phyloP scores from a whole-genome alignment of 2,113 vertebrate genomes.

The Zapus hudsonius region DNA sequence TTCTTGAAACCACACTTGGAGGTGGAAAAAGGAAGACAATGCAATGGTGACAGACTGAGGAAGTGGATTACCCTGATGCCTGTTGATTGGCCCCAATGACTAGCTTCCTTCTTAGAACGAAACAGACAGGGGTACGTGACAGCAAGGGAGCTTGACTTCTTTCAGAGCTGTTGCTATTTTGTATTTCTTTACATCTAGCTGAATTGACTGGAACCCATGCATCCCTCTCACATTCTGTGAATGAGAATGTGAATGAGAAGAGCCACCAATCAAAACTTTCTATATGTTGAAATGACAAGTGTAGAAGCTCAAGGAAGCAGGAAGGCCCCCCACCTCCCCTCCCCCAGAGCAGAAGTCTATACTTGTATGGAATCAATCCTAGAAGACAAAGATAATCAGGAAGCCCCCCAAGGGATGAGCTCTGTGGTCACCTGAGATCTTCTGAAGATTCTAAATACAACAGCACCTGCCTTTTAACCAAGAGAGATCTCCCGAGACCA shows the following conservation, averaged over 20 bases:
- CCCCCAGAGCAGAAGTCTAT: not conserved
- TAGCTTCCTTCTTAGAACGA: not conserved
- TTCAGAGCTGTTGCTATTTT: not conserved
- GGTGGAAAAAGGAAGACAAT: not conserved
- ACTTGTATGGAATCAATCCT: not conserved
- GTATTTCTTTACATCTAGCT: not conserved
- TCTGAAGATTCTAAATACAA: not conserved
- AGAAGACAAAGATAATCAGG: not conserved
- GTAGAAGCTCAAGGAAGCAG: not conserved
- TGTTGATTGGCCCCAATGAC: not conserved
- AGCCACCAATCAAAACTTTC: not conserved
- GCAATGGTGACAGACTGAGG: not conserved
- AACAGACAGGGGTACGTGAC: not conserved
- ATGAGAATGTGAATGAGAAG: not conserved
- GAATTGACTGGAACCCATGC: not conserved
- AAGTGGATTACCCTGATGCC: not conserved
- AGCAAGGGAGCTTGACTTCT: not conserved
- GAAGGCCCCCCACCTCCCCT: not conserved
- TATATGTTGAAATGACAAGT: not conserved
- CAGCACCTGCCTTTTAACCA: not conserved
- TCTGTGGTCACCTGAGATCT: not conserved
- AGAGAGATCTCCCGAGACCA: conserved; percentile 5
- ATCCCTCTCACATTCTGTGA: not conserved
- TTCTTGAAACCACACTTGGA: not conserved
- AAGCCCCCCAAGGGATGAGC: not conserved